Evolutionary conservation across 2,797 vertebrate genomes (phyloP).

Genomic region (Echeneis naucrates): DNA sequence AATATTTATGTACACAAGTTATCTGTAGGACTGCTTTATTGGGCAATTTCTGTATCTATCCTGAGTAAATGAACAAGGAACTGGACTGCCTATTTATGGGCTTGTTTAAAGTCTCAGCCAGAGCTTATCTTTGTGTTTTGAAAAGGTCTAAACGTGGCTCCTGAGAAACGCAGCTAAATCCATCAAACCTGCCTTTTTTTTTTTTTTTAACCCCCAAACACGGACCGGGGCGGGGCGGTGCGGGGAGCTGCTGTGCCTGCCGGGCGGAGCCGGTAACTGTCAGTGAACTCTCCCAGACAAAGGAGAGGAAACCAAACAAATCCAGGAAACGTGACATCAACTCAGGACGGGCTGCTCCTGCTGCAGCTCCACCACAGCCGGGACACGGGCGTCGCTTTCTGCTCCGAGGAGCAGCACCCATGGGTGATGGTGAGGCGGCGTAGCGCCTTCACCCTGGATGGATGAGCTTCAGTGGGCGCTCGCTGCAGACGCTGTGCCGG

Average conservation of each 20-base stretch:
- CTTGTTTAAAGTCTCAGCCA: background rate
- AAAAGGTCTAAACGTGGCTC: background rate
- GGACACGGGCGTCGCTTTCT: background rate
- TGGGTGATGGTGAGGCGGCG: background rate
- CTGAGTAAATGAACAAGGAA: background rate
- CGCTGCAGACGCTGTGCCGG: background rate
- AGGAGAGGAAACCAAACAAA: conserved; percentile 64
- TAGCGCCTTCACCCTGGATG: background rate
- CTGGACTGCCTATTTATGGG: background rate
- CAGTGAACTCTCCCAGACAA: conserved; percentile 44
- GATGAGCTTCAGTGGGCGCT: background rate
- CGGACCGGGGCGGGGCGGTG: conserved; percentile 22
- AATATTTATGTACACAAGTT: background rate
- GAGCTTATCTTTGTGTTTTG: background rate
- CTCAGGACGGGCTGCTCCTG: background rate
- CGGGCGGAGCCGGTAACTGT: conserved; percentile 31
- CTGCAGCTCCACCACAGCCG: background rate
- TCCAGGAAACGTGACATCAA: conserved; percentile 49
- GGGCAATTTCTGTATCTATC: background rate
- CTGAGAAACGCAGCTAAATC: background rate
- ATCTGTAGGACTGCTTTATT: background rate
- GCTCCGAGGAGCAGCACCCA: background rate
- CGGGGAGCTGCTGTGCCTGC: conserved; percentile 21
- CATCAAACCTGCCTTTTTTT: too few relatives aligned
- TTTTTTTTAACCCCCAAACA: background rate